Evolutionary conservation across 2,888 invertebrate genomes (phyloP).

Genomic region (Notodonta ziczac): DNA sequence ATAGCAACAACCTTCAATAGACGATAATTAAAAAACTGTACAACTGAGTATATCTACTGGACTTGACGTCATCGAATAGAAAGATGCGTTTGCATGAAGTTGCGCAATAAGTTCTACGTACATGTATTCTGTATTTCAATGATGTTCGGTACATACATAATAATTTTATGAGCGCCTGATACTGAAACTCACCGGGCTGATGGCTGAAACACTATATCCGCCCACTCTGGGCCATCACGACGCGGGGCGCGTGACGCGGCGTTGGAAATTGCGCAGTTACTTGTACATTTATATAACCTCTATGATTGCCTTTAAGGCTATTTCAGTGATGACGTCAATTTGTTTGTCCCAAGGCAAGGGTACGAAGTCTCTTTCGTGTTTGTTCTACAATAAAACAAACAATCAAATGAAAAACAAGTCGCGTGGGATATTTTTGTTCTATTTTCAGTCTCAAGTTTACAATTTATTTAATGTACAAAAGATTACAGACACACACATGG

Average conservation of each 20-base stretch:
- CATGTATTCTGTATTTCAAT: conserved; percentile 3
- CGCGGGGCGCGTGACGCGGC: conserved; percentile 41
- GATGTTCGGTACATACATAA: background rate
- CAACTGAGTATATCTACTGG: background rate
- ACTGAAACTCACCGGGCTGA: conserved; percentile 14
- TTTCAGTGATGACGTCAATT: conserved; percentile 35
- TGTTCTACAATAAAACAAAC: conserved; percentile 20
- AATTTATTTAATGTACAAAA: background rate
- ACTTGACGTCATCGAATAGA: background rate
- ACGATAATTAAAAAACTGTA: background rate
- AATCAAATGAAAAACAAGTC: conserved; percentile 21
- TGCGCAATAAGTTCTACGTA: conserved; percentile 13
- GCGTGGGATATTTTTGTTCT: conserved; percentile 13
- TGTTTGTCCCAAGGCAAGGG: conserved; percentile 18
- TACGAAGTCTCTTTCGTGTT: conserved; percentile 23
- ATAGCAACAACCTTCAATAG: background rate
- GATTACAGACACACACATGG: too few species aligned
- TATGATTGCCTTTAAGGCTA: conserved; percentile 30
- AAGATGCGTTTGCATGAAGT: conserved; percentile 16
- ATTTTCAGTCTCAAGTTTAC: background rate
- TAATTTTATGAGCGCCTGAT: conserved; percentile 23
- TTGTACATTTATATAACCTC: conserved; percentile 30
- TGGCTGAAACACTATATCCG: conserved; percentile 21
- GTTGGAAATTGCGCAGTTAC: conserved; percentile 46
- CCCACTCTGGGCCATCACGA: conserved; percentile 30